These are phyloP conservation scores for Labroides dimidiatus DNA, from an alignment of 2,797 vertebrate species.

Conservation along the genomic window DNA sequence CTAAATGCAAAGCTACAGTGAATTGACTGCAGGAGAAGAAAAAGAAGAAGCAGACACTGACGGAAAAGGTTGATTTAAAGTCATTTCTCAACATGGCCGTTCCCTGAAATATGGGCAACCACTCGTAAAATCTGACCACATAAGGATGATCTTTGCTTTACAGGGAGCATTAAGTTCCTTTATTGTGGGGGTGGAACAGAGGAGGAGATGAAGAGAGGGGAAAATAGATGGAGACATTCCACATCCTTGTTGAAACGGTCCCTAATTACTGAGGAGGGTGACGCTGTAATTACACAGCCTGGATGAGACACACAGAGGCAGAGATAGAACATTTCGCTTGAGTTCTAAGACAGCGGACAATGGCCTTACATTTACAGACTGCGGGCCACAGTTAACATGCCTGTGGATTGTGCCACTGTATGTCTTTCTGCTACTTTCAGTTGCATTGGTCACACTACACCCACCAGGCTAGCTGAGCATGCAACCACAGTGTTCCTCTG, in stretches of 20 bases:
- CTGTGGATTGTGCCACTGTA: slow-evolving; percentile 59
- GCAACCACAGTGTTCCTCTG: slow-evolving; percentile 31
- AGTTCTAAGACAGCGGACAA: slow-evolving; percentile 60
- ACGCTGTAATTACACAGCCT: slow-evolving; percentile 82
- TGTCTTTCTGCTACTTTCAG: slow-evolving; percentile 54
- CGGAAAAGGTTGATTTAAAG: slow-evolving; percentile 28
- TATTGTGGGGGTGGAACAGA: slow-evolving; percentile 50
- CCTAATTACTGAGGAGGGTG: slow-evolving; percentile 82
- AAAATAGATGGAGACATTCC: slow-evolving; percentile 72
- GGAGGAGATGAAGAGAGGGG: slow-evolving; percentile 48
- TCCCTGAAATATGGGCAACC: slow-evolving; percentile 14
- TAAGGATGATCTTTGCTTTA: background rate
- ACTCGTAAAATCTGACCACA: background rate
- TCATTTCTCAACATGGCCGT: slow-evolving; percentile 22
- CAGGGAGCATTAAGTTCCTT: slow-evolving; percentile 24
- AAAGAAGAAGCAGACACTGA: background rate
- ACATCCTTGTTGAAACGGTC: slow-evolving; percentile 81
- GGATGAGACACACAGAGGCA: slow-evolving; percentile 50
- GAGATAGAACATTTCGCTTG: slow-evolving; percentile 46
- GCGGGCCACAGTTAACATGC: slow-evolving; percentile 61
- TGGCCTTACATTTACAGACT: slow-evolving; percentile 59
- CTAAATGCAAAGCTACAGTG: slow-evolving; percentile 49
- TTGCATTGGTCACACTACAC: slow-evolving; percentile 39
- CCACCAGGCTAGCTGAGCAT: slow-evolving; percentile 42
- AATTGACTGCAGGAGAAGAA: slow-evolving; percentile 23